Evolutionary conservation across 2,113 vertebrate genomes (phyloP), one percentile per base, ranked within the genome.

Genomic region (Indri indri): DNA sequence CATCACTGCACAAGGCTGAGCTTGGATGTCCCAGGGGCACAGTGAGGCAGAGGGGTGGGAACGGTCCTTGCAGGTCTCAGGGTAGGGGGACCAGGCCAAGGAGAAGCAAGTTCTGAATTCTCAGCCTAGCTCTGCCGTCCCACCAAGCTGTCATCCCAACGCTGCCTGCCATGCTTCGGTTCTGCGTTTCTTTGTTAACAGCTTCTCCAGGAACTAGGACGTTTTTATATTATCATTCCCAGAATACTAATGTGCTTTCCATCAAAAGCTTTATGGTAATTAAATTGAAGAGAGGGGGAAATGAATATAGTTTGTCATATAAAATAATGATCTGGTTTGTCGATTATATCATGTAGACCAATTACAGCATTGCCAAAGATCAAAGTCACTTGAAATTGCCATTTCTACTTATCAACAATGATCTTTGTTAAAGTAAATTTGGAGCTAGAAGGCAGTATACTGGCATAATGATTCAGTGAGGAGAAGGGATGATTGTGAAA

Each of bases 241-340:
- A 68, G 66, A 90, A 90, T 95, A 65, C 27, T 77, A 95, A 85
- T 84, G 40, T 71, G 23, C 16, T 81, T 94, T 87, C 42, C 52
- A 77, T 87, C 59, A 94, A 96, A 86, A 70, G 1, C 11, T 82
- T 95, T 76, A 63, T 61, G 79, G 63, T 81, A 96, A 89, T 95
- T 79, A 85, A 95, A 80, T 79, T 88, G 84, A 88, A 95, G 59
- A 45, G 27, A 37, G 14, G 50, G n/a, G 25, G 57, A 83, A 94
- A 88, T 92, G 54, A 87, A 87, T 85, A 85, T 82, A 91, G 27
- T 88, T 77, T 77, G 30, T 91, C 45, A 63, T 87, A 54, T 70
- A 95, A 95, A 91, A 73, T 95, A 87, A 95, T 52, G 59, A 68
- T 74, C 23, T 88, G 80, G 30, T 65, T 80, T 90, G 17, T 87